These are phyloP conservation scores for Camelus bactrianus DNA, from an alignment of 2,113 vertebrate genomes.

Conservation along the genomic window DNA sequence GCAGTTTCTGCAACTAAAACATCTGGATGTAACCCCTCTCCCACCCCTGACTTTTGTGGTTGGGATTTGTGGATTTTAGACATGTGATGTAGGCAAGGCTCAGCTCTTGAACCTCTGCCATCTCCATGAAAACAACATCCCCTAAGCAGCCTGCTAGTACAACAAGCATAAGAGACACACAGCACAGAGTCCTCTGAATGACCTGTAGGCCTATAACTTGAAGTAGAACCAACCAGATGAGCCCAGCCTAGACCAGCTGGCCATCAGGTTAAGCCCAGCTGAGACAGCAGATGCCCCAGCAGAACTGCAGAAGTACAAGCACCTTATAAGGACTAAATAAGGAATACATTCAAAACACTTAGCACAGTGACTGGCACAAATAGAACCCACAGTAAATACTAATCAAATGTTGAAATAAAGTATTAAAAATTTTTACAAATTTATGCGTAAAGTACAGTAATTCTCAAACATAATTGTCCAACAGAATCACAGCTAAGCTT, in stretches of 20 bases:
- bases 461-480: background rate
- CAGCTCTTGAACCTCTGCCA: background rate
- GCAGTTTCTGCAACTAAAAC: background rate
- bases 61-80: background rate
- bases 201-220: background rate
- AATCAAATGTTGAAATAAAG: background rate
- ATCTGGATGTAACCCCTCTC: background rate
- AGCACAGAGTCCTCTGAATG: background rate
- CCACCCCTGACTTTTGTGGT: background rate
- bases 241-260: background rate
- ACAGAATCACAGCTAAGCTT: background rate
- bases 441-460: background rate
- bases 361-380: background rate
- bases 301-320: background rate
- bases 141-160: background rate
- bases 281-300: background rate
- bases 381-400: background rate
- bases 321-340: constrained; percentile 4
- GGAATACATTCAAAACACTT: background rate
- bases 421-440: background rate
- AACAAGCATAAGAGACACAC: background rate
- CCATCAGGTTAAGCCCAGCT: background rate
- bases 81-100: background rate
- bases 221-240: background rate
- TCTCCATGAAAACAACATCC: background rate